phyloP scores from a whole-genome alignment of 1,140 invertebrate genomes.

The Diuraphis noxia region DNA sequence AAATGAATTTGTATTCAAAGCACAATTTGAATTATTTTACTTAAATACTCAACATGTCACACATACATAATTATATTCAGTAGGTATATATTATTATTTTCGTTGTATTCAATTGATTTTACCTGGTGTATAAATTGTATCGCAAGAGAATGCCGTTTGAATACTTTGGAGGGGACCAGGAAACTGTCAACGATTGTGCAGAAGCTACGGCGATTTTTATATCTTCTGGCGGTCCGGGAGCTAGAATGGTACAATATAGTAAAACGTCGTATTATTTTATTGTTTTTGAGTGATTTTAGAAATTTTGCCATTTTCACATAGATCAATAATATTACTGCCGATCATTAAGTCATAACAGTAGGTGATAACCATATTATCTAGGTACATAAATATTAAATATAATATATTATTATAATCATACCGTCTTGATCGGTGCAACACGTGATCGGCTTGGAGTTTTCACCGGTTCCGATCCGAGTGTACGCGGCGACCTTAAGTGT shows the following conservation, averaged over 20 bases:
- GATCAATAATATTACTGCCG: background rate
- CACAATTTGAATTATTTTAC: background rate
- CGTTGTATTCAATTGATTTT: background rate
- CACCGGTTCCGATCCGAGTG: conserved; percentile 86
- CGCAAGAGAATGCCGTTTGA: conserved; percentile 80
- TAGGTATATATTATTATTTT: too few species aligned
- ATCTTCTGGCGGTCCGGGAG: conserved; percentile 72
- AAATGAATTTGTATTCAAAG: background rate
- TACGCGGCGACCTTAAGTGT: conserved; percentile 85
- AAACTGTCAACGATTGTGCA: conserved; percentile 74
- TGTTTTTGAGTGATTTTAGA: background rate
- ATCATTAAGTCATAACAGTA: conserved; percentile 6
- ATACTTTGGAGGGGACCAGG: conserved; percentile 76
- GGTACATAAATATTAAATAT: too few species aligned
- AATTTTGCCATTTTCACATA: background rate
- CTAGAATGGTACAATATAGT: conserved; percentile 61
- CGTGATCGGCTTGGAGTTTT: conserved; percentile 77
- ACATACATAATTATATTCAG: background rate
- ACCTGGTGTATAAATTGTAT: conserved; percentile 77
- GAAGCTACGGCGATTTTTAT: conserved; percentile 81
- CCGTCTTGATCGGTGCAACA: conserved; percentile 91
- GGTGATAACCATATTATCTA: too few species aligned
- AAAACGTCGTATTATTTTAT: background rate
- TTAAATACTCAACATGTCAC: background rate
- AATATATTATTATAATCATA: conserved; percentile 60